A percentile compares a stretch with the other conserved stretches of the same genome.
These are phyloP conservation scores for Pseudonaja textilis DNA, from an alignment of 2,113 vertebrate genomes.

Conservation along the genomic window DNA sequence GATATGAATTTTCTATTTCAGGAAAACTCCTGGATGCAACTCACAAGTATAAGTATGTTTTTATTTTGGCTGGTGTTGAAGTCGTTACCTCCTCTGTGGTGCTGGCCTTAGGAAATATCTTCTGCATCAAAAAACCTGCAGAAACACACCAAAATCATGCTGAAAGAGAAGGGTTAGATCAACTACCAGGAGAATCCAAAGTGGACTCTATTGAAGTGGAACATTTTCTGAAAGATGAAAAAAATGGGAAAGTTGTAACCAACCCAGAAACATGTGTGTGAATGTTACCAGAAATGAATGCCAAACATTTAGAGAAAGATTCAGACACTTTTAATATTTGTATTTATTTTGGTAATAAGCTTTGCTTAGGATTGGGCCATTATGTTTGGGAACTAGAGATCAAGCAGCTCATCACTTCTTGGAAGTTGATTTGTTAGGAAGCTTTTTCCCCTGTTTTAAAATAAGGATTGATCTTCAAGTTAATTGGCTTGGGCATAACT, in stretches of 20 bases:
- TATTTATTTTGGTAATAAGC: conserved; percentile 74
- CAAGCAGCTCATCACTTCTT: conserved; percentile 47
- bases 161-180: conserved; percentile 61
- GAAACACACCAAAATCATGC: conserved; percentile 54
- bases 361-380: conserved; percentile 62
- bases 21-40: conserved; percentile 87
- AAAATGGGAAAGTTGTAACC: conserved; percentile 67
- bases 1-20: conserved; percentile 54
- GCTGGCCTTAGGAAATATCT: conserved; percentile 78
- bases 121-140: conserved; percentile 76
- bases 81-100: conserved; percentile 81
- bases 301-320: conserved; percentile 28
- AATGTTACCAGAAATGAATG: conserved; percentile 41
- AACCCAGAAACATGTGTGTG: conserved; percentile 79
- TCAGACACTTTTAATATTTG: conserved; percentile 43
- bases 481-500: conserved; percentile 44
- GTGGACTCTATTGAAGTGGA: conserved; percentile 72
- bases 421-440: conserved; percentile 49
- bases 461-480: conserved; percentile 57
- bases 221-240: conserved; percentile 74
- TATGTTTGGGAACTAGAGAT: conserved; percentile 50
- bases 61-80: conserved; percentile 86
- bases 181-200: conserved; percentile 55
- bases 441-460: conserved; percentile 31
- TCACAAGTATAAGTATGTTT: conserved; percentile 82